phyloP scores from a whole-genome alignment of 2,888 invertebrate genomes.

The Agriopis leucophaearia region DNA sequence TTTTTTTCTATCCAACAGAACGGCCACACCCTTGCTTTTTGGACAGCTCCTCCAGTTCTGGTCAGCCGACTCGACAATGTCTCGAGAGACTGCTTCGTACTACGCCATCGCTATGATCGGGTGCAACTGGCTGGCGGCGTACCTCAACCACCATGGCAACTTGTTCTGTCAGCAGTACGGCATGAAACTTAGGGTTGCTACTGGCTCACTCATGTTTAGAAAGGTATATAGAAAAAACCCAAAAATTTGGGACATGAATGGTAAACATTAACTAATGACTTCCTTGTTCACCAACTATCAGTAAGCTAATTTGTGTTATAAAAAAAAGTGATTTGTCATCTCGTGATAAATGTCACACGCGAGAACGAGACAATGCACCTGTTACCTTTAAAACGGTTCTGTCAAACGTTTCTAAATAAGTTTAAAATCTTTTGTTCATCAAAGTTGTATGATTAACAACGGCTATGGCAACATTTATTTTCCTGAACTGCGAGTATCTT shows the following conservation, averaged over 20 bases:
- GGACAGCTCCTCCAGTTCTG: constrained; percentile 82
- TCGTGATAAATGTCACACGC: too few relatives aligned
- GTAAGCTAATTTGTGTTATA: too few relatives aligned
- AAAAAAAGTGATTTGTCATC: too few relatives aligned
- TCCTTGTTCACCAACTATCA: too few relatives aligned
- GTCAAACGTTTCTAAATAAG: too few relatives aligned
- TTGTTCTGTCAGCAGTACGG: constrained; percentile 89
- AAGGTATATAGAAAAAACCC: constrained; percentile 85
- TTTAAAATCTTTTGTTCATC: too few relatives aligned
- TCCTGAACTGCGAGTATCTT: neutral
- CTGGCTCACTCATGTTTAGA: constrained; percentile 90
- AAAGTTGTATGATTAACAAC: neutral
- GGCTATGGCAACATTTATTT: neutral
- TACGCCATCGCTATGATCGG: constrained; percentile 82
- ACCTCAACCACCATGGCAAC: constrained; percentile 90
- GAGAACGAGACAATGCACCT: neutral
- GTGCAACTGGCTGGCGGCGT: constrained; percentile 79
- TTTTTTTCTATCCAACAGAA: constrained; percentile 64
- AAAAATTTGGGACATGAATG: too few relatives aligned
- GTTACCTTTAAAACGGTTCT: neutral
- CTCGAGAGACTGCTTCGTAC: constrained; percentile 82
- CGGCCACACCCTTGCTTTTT: constrained; percentile 88
- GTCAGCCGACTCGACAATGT: constrained; percentile 81
- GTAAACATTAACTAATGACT: too few relatives aligned
- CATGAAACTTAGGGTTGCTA: constrained; percentile 90